Evolutionary conservation across 2,113 vertebrate genomes (phyloP).

Genomic region (chimpanzee (Pan troglodytes)): NHGRI_mPanTro3-v2.1_pri NC_072409.2:721001-721500

Average conservation of each 20-base stretch:
- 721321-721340: not conserved
- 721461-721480: no score
- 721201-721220: rapidly evolving
- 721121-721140: not conserved
- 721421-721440: not conserved
- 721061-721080: not conserved
- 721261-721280: not conserved
- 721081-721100: not conserved
- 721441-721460: not conserved
- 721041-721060: no score
- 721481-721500: not conserved
- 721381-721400: not conserved
- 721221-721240: not conserved
- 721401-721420: not conserved
- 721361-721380: not conserved
- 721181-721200: not conserved
- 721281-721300: not conserved
- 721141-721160: not conserved
- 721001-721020: no score
- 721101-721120: not conserved
- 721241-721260: not conserved
- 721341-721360: not conserved
- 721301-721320: not conserved
- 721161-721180: not conserved
- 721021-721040: not conserved